A percentile compares a stretch with the other conserved stretches of the same genome.
These are phyloP conservation scores for Triops cancriformis DNA, from an alignment of 1,140 invertebrate species.

Conservation along the genomic window DNA sequence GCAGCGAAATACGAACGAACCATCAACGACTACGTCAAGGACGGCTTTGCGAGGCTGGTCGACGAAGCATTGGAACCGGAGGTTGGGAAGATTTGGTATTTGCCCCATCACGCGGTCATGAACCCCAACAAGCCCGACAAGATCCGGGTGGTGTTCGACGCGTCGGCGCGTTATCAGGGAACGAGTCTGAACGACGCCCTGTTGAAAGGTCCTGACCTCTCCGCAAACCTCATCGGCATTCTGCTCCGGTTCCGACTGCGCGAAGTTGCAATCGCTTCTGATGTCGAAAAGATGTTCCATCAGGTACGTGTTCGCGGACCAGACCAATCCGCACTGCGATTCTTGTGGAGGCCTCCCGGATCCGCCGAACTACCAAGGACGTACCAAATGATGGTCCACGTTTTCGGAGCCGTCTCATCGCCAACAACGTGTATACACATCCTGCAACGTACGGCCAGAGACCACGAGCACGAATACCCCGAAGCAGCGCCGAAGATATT, in stretches of 20 bases:
- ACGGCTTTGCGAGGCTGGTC: slow-evolving; percentile 19
- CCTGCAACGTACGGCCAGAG: neutral
- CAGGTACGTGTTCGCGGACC: neutral
- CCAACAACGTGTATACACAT: slow-evolving; percentile 16
- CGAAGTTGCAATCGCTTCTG: slow-evolving; percentile 29
- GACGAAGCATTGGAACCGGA: neutral
- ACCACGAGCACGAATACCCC: slow-evolving; percentile 4
- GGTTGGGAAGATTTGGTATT: slow-evolving; percentile 19
- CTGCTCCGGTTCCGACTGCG: slow-evolving; percentile 30
- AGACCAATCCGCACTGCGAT: slow-evolving; percentile 17
- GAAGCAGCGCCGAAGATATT: neutral
- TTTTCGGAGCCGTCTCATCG: slow-evolving; percentile 25
- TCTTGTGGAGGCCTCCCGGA: slow-evolving; percentile 13
- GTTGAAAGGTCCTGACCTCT: slow-evolving; percentile 37
- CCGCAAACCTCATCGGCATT: slow-evolving; percentile 33
- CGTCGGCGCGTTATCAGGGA: slow-evolving; percentile 19
- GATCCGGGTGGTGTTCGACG: slow-evolving; percentile 29
- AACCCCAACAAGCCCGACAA: slow-evolving; percentile 27
- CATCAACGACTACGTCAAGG: slow-evolving; percentile 26
- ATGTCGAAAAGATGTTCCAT: slow-evolving; percentile 28
- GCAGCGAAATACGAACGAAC: neutral
- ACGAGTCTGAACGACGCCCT: slow-evolving; percentile 33
- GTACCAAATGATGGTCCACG: slow-evolving; percentile 24
- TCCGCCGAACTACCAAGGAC: neutral
- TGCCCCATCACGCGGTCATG: slow-evolving; percentile 30